Percentiles rank a stretch among this genome's conserved stretches.
These are phyloP conservation scores for Pitangus sulphuratus DNA, from an alignment of 2,797 vertebrate species.

Conservation along the genomic window DNA sequence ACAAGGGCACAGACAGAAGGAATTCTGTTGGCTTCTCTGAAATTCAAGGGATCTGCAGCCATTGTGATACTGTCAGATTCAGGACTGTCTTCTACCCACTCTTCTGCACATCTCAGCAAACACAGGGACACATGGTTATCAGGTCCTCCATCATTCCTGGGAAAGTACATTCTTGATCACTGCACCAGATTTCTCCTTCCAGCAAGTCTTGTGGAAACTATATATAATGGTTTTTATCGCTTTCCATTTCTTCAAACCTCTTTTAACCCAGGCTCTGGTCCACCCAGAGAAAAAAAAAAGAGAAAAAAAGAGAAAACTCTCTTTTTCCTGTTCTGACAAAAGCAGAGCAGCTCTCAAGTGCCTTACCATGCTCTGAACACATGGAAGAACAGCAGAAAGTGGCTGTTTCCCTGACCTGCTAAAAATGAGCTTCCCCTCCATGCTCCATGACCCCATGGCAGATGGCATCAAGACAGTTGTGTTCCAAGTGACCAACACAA, in stretches of 20 bases:
- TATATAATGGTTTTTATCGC: accelerated
- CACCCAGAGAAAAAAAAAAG: not conserved
- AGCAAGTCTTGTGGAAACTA: not conserved
- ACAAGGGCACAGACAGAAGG: not conserved
- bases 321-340: not conserved
- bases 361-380: not conserved
- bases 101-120: not conserved
- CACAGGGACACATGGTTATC: not conserved
- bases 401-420: not conserved
- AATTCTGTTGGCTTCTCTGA: not conserved
- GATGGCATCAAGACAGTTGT: not conserved
- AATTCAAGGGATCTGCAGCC: not conserved
- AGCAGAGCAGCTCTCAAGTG: not conserved
- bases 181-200: not conserved
- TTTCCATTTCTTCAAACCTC: not conserved
- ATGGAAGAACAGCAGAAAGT: not conserved
- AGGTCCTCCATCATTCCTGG: not conserved
- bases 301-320: not conserved
- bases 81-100: not conserved
- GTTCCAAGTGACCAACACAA: not conserved
- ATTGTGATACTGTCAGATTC: not conserved
- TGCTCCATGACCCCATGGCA: not conserved
- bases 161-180: not conserved
- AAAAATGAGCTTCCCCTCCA: not conserved
- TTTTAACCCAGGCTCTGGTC: not conserved